Base-by-base conservation (phyloP, 1,140 invertebrate genomes). In the Cecropterus lyciades region DNA sequence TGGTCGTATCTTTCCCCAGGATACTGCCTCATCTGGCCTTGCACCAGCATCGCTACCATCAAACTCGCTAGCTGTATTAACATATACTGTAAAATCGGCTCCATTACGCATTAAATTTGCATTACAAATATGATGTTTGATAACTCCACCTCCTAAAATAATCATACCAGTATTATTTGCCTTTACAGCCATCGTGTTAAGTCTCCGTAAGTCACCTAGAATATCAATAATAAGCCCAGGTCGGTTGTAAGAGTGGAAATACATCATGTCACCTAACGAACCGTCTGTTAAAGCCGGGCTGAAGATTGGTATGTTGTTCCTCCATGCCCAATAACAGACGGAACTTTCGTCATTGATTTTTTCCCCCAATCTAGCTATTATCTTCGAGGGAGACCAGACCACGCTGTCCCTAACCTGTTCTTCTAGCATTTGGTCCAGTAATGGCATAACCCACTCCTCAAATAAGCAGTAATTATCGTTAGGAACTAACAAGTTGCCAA, bases 61-160 rank as follows among this genome's bases (percentile, higher is more conserved):
- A 94, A 97, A 99, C 93, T 99, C 99, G 24, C 96, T 96, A 1
- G 96, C 96, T n/a, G 99, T 99, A 88, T 99, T 99, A 2, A 99
- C 93, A 92, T 97, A 99, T 6, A 99, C 98, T 0, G 98, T 94
- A 93, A 94, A 99, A 89, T 99, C 98, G 11, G 98, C 98, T n/a
- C 99, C 99, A 93, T 99, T 99, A 75, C 99, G 95, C 98, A 99
- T 99, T 59, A 99, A 93, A 94, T 99, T 99, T 5, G 98, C 98
- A 93, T 99, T 99, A 88, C 98, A 99, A 65, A 99, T 99, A 83
- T 99, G 99, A 93, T 99, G 99, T 92, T 99, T 99, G n/a, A 99
- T 94, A 0, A 99, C 92, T 7, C 99, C 99, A 46, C 99, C 99
- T 8, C 99, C 99, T 43, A 99, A 89, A 73, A 99, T 99, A 37